phyloP scores from a whole-genome alignment of 2,888 invertebrate species.

The Adelognathus sp. region DNA sequence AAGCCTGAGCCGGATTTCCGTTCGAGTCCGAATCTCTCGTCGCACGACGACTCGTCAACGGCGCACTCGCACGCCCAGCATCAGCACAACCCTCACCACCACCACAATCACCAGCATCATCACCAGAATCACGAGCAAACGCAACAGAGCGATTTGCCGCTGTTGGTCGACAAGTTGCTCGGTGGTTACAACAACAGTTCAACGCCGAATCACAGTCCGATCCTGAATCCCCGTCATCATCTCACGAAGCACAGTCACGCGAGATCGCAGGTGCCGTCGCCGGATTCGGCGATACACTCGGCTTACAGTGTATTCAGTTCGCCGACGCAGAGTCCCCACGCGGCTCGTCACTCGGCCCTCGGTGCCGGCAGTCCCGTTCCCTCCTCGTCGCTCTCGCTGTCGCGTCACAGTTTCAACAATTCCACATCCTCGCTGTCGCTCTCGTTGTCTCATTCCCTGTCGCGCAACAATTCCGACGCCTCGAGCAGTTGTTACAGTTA shows the following conservation, averaged over 20 bases:
- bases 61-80: constrained; percentile 75
- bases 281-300: constrained; percentile 94
- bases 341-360: constrained; percentile 89
- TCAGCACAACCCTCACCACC: constrained; percentile 64
- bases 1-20: constrained; percentile 79
- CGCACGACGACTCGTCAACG: constrained; percentile 73
- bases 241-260: constrained; percentile 79
- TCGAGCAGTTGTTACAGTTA: constrained; percentile 95
- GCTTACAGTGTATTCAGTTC: constrained; percentile 92
- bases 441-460: constrained; percentile 90
- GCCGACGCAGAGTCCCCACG: constrained; percentile 93
- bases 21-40: constrained; percentile 74
- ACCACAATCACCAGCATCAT: constrained; percentile 61
- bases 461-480: constrained; percentile 95
- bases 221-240: constrained; percentile 80
- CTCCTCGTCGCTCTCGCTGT: constrained; percentile 78
- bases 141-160: constrained; percentile 81
- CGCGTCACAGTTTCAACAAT: constrained; percentile 80
- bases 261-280: constrained; percentile 85
- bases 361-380: constrained; percentile 79
- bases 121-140: constrained; percentile 73
- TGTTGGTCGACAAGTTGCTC: constrained; percentile 84
- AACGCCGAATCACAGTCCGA: constrained; percentile 86
- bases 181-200: constrained; percentile 85
- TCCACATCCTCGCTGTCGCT: constrained; percentile 81